Conservation (phyloP, 2,113 vertebrate species). For the Barnardius zonarius region DNA sequence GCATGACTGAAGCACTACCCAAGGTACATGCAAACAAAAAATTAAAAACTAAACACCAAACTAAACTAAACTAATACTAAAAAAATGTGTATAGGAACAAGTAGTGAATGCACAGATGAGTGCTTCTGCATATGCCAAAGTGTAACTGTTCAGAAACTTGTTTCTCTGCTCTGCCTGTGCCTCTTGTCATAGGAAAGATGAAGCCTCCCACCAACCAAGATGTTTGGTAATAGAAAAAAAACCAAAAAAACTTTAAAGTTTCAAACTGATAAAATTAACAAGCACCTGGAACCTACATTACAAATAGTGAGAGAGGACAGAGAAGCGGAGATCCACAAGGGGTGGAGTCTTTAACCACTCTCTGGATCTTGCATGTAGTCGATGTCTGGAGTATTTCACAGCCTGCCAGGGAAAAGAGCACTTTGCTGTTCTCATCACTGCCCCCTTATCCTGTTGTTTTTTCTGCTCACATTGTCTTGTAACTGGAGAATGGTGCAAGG, state of each 20-base stretch:
- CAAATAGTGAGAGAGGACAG: not conserved
- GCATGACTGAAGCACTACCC: not conserved
- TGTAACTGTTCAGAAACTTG: not conserved
- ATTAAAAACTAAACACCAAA: not conserved
- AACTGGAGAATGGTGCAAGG: not conserved
- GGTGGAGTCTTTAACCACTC: not conserved
- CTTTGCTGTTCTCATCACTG: not conserved
- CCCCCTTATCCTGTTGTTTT: not conserved
- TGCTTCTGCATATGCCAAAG: not conserved
- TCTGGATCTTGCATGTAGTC: not conserved
- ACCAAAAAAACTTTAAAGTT: not conserved
- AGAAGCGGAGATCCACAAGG: not conserved
- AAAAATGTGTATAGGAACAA: not conserved
- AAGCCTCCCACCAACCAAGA: not conserved
- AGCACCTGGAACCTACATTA: not conserved
- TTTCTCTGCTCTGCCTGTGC: not conserved
- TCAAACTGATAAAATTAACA: not conserved
- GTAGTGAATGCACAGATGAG: not conserved
- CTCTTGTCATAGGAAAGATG: not conserved
- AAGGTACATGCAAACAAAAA: conserved; percentile 11
- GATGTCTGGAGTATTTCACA: not conserved
- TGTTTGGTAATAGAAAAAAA: not conserved
- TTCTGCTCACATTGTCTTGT: not conserved
- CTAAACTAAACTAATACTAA: conserved; percentile 7
- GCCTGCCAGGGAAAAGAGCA: not conserved